Evolutionary conservation across 2,888 invertebrate species (phyloP), one percentile per base, ranked within the genome.

Genomic region (Stomorhina lunata): DNA sequence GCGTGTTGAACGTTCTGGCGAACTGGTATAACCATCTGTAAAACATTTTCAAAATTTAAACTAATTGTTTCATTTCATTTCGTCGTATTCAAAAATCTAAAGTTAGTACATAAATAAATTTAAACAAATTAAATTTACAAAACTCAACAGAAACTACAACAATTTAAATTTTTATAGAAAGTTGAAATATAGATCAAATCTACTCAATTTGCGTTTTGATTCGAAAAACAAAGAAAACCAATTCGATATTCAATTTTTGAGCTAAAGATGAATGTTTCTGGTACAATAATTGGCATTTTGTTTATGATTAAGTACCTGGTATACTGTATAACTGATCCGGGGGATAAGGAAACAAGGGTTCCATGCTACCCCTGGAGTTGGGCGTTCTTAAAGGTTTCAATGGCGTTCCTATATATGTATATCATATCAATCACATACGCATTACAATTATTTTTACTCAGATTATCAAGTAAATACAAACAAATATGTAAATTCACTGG

Each of bases 21-120:
- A 97, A 69, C 96, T 96, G 94, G 96, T 95, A 90, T 97, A 97
- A 6, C 96, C 96, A 89, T 95, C 95, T 91, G 91, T 89, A 83
- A 84, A 72, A 63, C 50, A 0, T 76, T 76, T 40, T 10, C 6
- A 34, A 34, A 34, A 34, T 12, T 3, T n/a, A n/a, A n/a, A 32
- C 32, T 6, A 10, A 20, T 9, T 61, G 6, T 55, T n/a, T 3
- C 17, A 20, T 59, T 34, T 27, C 40, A 6, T 17, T 50, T n/a
- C 20, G 10, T 34, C 27, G 9, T 40, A 32, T n/a, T n/a, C n/a
- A n/a, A n/a, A n/a, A n/a, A n/a, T n/a, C n/a, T n/a, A 66, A 32
- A 69, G 20, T 17, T 20, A 15, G 10, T 55, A n/a, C n/a, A n/a
- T n/a, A n/a, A n/a, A n/a, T 3, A 40, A 15, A 50, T 40, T 40